A percentile compares a stretch with the other conserved stretches of the same genome.
These are phyloP conservation scores for Xestia xanthographa DNA, from an alignment of 2,888 invertebrate species.

Conservation along the genomic window DNA sequence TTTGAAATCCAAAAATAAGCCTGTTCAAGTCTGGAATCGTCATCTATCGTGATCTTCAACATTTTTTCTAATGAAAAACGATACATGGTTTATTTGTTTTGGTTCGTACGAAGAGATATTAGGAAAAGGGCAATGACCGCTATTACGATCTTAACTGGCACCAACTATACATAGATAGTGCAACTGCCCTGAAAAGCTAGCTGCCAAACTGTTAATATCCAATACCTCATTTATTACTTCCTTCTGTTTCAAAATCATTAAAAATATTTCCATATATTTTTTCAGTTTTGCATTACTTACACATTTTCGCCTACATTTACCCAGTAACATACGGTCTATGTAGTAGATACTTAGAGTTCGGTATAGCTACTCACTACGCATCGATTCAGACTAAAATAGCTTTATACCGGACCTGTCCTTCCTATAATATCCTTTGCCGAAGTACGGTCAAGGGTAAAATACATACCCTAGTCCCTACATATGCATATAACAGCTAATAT, in stretches of 20 bases:
- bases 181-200: not conserved
- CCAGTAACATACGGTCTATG: not conserved
- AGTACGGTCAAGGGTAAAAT: conserved; percentile 39
- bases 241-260: not conserved
- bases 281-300: not conserved
- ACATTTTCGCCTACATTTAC: not conserved
- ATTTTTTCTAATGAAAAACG: too few relatives aligned
- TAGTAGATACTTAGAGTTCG: conserved; percentile 1
- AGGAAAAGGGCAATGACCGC: too few relatives aligned
- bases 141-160: too few relatives aligned
- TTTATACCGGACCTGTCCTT: conserved; percentile 40
- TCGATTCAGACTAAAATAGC: conserved; percentile 44
- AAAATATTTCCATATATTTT: not conserved
- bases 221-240: not conserved
- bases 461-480: not conserved
- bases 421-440: conserved; percentile 30
- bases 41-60: too few relatives aligned
- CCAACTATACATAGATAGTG: too few relatives aligned
- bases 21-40: too few relatives aligned
- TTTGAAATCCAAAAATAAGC: too few relatives aligned
- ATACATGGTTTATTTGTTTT: too few relatives aligned
- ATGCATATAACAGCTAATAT: not conserved
- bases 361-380: conserved; percentile 11
- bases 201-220: not conserved
- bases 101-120: too few relatives aligned